Evolutionary conservation across 2,797 vertebrate genomes (phyloP), one percentile per base, ranked within the genome.

Genomic region (Sus cebifrons): DNA sequence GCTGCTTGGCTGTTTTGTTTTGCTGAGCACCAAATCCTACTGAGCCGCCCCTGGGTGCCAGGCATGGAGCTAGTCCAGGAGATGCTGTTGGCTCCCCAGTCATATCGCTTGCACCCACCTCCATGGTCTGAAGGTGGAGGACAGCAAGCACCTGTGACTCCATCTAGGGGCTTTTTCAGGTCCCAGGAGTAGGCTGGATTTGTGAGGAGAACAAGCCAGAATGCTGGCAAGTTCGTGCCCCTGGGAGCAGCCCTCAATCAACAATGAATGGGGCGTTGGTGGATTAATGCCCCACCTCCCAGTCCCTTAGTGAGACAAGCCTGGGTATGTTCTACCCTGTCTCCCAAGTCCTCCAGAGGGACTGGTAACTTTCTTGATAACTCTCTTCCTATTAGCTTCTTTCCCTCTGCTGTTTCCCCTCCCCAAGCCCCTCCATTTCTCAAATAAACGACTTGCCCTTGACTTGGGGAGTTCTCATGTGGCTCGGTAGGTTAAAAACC

Each of bases 161-260:
- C 21, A 23, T 1, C 36, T 2, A 8, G 58, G 15, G 74, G 44
- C 32, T 15, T 92, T 81, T 44, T 14, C 20, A 67, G 77, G 21
- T 82, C 16, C 49, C 27, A 52, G 58, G 32, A 64, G 12, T 40
- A 82, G 11, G 8, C 29, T 3, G 75, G 32, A 25, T 11, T 18
- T 89, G 29, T 10, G 15, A 77, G 27, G 79, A 89, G 27, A 83
- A 16, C 32, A n/a, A 92, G 40, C 20, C 70, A 70, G 86, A 96
- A 79, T n/a, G 16, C 56, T 68, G 36, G 44, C 74, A 29, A 68
- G 62, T 27, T 49, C 74, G 6, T 27, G 27, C 1, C 3, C 9
- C 23, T 20, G 16, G 40, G 32, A 91, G 29, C 36, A 82, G 64
- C 21, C 25, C 25, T 94, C 23, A 65, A 54, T 29, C 64, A 71